These are phyloP conservation scores for Parambassis ranga DNA, from an alignment of 2,797 vertebrate genomes.

Conservation along the genomic window DNA sequence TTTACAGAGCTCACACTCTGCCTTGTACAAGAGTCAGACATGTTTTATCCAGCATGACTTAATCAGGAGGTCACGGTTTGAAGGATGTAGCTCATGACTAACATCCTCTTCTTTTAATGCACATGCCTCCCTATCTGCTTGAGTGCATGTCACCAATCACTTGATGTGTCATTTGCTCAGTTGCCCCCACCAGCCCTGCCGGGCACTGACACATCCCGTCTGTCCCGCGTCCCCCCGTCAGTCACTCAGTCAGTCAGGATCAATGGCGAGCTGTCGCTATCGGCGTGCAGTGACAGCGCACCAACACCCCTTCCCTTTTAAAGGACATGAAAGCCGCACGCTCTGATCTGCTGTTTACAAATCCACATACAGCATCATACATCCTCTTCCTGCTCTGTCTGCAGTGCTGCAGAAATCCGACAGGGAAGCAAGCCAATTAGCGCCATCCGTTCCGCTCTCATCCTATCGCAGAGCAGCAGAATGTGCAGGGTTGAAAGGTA, in stretches of 20 bases:
- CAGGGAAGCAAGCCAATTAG: constrained; percentile 76
- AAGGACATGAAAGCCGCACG: constrained; percentile 46
- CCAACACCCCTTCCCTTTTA: constrained; percentile 32
- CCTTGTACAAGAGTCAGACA: constrained; percentile 41
- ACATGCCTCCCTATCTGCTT: not conserved
- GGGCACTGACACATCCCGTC: constrained; percentile 30
- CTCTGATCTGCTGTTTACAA: constrained; percentile 73
- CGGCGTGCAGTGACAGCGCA: not conserved
- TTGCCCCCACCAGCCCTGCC: not conserved
- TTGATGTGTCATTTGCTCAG: constrained; percentile 16
- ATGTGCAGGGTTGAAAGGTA: constrained; percentile 49
- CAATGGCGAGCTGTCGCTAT: constrained; percentile 17
- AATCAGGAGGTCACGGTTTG: constrained; percentile 42
- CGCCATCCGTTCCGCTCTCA: constrained; percentile 61
- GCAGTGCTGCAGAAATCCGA: constrained; percentile 50
- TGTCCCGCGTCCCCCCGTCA: constrained; percentile 21
- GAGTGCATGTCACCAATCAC: constrained; percentile 2
- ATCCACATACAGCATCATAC: constrained; percentile 45
- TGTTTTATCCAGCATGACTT: constrained; percentile 34
- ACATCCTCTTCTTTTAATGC: constrained; percentile 7
- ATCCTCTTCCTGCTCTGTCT: constrained; percentile 22
- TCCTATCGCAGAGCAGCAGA: constrained; percentile 64
- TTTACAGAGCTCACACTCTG: constrained; percentile 1
- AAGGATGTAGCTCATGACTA: constrained; percentile 39
- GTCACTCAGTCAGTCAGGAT: constrained; percentile 49